Percentiles rank a stretch among this genome's conserved stretches.
Conservation (phyloP, 1,140 invertebrate genomes). For the Cyphomyrmex costatus region DNA sequence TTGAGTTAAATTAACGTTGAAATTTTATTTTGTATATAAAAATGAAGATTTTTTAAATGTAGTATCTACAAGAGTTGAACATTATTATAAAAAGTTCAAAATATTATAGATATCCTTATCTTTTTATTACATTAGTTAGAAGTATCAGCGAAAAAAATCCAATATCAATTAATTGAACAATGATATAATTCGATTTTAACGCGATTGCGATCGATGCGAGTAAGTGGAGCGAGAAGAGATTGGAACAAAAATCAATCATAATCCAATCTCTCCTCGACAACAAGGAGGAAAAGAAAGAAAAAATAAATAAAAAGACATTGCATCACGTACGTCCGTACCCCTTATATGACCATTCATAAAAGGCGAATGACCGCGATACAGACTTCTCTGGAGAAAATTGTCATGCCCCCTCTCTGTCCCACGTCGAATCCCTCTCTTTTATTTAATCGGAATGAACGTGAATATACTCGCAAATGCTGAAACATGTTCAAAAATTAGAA, state of each 20-base stretch:
- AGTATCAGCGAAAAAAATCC: background rate
- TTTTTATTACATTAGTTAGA: background rate
- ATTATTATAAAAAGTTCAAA: background rate
- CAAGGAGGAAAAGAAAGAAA: background rate
- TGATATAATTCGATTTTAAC: background rate
- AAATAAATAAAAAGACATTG: background rate
- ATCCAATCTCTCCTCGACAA: slow-evolving; percentile 14
- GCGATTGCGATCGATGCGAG: background rate
- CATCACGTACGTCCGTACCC: slow-evolving; percentile 16
- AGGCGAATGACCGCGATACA: slow-evolving; percentile 50
- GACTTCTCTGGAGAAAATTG: slow-evolving; percentile 50
- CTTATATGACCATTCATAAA: slow-evolving; percentile 32
- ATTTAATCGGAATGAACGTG: background rate
- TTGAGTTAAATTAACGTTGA: background rate
- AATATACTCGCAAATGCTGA: background rate
- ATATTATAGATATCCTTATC: background rate
- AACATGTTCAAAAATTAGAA: slow-evolving; percentile 45
- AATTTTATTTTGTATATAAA: background rate
- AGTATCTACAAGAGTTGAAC: background rate
- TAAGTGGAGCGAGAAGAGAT: slow-evolving; percentile 12
- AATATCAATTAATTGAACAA: background rate
- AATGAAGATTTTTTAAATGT: background rate
- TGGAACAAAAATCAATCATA: slow-evolving; percentile 26
- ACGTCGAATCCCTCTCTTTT: background rate
- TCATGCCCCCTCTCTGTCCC: background rate